These are phyloP conservation scores for Sinocyclocheilus maitianheensis DNA, from an alignment of 2,113 vertebrate species.

Conservation along the genomic window DNA sequence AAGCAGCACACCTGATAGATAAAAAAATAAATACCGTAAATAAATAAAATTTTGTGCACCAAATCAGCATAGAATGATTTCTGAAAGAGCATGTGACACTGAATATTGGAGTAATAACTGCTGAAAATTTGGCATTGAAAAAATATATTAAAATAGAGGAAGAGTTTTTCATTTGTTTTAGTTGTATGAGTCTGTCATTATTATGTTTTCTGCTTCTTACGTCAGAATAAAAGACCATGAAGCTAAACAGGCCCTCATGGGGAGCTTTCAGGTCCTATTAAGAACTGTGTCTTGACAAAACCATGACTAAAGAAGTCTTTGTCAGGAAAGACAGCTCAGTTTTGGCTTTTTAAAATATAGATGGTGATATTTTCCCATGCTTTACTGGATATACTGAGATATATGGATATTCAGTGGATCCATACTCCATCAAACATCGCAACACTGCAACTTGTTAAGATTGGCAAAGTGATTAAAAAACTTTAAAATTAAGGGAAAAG, in stretches of 20 bases:
- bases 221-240: conserved; percentile 57
- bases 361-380: background rate
- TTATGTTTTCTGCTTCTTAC: conserved; percentile 51
- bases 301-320: background rate
- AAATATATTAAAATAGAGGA: too few relatives aligned
- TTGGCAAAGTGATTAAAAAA: background rate
- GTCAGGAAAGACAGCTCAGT: conserved; percentile 43
- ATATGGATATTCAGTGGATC: background rate
- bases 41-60: too few relatives aligned
- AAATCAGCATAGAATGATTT: too few relatives aligned
- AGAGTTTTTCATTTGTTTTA: too few relatives aligned
- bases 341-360: conserved; percentile 29
- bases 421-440: background rate
- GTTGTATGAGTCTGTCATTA: conserved; percentile 65
- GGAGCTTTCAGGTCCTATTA: too few relatives aligned
- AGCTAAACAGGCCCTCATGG: conserved; percentile 48
- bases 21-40: too few relatives aligned
- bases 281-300: conserved; percentile 48
- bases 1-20: background rate
- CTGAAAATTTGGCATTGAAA: too few relatives aligned
- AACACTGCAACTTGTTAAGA: background rate
- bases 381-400: background rate
- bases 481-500: background rate
- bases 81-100: too few relatives aligned
- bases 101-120: too few relatives aligned